Conservation (phyloP, 2,888 invertebrate species). For the Mycalesis mineus region DNA sequence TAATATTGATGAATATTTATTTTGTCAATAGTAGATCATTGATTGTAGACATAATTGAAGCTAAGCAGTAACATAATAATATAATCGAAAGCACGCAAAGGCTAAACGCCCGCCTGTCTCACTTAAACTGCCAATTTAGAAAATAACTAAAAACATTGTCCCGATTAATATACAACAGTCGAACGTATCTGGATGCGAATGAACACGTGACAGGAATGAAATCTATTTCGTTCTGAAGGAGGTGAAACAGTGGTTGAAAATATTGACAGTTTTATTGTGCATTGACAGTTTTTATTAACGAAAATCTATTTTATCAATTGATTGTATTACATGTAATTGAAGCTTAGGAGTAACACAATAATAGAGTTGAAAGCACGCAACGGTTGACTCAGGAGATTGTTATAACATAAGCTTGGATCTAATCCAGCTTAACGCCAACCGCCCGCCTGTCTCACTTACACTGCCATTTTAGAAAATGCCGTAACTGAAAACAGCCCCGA, state of each 20-base stretch:
- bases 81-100: constrained; percentile 15
- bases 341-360: constrained; percentile 10
- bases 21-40: not conserved
- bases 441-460: constrained; percentile 31
- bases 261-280: no score
- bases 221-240: no score
- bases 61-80: constrained; percentile 19
- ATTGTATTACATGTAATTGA: no score
- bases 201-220: constrained; percentile 31
- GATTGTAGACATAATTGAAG: constrained; percentile 1
- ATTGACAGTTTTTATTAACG: no score
- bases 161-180: constrained; percentile 34
- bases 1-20: not conserved
- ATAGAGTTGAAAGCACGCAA: constrained; percentile 13
- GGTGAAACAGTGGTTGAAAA: no score
- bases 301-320: no score
- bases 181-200: constrained; percentile 32
- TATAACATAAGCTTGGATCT: constrained; percentile 32
- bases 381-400: constrained; percentile 23
- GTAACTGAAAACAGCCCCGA: constrained; percentile 33
- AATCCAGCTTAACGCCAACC: constrained; percentile 34
- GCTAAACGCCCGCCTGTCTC: constrained; percentile 29
- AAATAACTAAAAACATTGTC: constrained; percentile 34
- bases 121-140: constrained; percentile 35
- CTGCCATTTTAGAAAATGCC: constrained; percentile 35